Evolutionary conservation across 2,797 vertebrate genomes (phyloP).

Genomic region (Holocentrus rufus): DNA sequence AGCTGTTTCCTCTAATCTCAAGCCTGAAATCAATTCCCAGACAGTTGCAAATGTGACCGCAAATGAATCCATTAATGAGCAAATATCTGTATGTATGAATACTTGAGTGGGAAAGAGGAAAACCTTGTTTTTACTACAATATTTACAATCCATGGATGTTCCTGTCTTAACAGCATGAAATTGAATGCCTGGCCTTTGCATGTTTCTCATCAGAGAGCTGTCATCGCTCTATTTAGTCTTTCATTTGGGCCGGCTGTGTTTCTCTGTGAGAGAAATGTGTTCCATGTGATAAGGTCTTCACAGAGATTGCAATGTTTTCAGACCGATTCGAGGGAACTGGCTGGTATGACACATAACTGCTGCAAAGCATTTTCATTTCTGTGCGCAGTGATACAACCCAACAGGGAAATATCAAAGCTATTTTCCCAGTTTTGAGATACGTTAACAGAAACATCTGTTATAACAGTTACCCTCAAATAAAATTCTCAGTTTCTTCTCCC

Average conservation of each 20-base stretch:
- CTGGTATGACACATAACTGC: neutral
- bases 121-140: slow-evolving; percentile 12
- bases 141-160: slow-evolving; percentile 20
- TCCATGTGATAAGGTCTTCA: slow-evolving; percentile 39
- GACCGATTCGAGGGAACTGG: neutral
- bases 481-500: too few species aligned
- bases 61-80: neutral
- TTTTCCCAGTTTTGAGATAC: slow-evolving; percentile 8
- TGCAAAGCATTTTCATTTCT: neutral
- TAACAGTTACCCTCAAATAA: slow-evolving; percentile 1
- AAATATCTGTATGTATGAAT: neutral
- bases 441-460: slow-evolving; percentile 31
- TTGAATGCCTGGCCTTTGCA: slow-evolving; percentile 3
- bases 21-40: neutral
- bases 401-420: slow-evolving; percentile 13
- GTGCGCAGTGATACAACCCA: slow-evolving; percentile 3
- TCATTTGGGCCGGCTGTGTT: slow-evolving; percentile 26
- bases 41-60: neutral
- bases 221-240: neutral
- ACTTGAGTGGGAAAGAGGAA: slow-evolving; percentile 5
- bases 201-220: slow-evolving; percentile 18
- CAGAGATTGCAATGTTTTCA: neutral
- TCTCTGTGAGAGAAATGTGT: slow-evolving; percentile 39
- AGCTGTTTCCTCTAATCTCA: neutral
- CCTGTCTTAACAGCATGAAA: neutral